These are phyloP conservation scores for Diadophis punctatus DNA, from an alignment of 2,113 vertebrate species.

Conservation along the genomic window DNA sequence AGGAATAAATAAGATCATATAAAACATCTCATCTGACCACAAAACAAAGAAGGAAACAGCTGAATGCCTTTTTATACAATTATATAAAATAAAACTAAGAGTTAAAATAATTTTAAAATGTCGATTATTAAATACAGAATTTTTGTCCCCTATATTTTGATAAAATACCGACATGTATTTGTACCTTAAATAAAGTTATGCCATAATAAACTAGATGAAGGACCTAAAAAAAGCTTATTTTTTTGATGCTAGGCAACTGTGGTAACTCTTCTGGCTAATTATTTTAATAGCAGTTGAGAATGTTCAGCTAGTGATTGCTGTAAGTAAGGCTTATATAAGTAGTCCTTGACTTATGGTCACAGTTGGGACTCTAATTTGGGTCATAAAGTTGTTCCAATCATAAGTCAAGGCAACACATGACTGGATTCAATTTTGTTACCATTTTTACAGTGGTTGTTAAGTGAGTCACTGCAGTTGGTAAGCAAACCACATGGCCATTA, in stretches of 20 bases:
- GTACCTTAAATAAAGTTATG: neutral
- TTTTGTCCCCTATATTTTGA: neutral
- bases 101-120: neutral
- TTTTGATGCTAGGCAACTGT: neutral
- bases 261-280: neutral
- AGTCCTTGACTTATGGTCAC: too few relatives aligned
- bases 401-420: neutral
- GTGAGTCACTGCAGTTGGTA: neutral
- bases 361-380: neutral
- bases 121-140: neutral
- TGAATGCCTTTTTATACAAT: neutral
- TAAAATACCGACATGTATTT: neutral
- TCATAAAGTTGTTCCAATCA: neutral
- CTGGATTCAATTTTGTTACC: neutral
- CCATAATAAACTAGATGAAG: neutral
- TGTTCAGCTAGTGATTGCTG: neutral
- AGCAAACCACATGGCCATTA: too few relatives aligned
- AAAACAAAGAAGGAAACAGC: neutral
- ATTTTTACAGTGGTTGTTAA: neutral
- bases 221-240: neutral
- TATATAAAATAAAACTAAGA: neutral
- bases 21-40: neutral
- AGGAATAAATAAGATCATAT: neutral
- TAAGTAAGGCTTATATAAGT: neutral
- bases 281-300: neutral